Percentiles rank a stretch among this genome's conserved stretches.
These are phyloP conservation scores for Pipistrellus nathusii DNA, from an alignment of 2,797 vertebrate species.

Conservation along the genomic window DNA sequence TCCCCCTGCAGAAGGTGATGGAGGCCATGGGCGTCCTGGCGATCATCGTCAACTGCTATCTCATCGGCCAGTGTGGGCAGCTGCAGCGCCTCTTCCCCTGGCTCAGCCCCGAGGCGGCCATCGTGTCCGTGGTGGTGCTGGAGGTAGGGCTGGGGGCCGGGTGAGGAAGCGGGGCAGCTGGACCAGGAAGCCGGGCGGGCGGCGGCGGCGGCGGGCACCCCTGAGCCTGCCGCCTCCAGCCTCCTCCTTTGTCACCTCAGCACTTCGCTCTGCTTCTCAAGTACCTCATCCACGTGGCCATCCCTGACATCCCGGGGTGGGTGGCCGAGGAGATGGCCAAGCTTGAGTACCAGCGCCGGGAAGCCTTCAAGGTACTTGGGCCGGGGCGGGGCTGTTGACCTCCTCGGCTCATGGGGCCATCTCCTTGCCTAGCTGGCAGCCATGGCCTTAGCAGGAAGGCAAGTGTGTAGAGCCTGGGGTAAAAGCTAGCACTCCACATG, in stretches of 20 bases:
- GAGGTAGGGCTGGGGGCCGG: constrained; percentile 89
- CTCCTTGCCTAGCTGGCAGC: not conserved
- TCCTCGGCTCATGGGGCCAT: not conserved
- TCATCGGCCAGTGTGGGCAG: constrained; percentile 98
- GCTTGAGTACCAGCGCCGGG: constrained; percentile 96
- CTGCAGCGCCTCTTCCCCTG: constrained; percentile 97
- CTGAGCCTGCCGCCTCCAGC: not conserved
- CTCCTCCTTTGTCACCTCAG: constrained; percentile 79
- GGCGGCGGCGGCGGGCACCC: accelerated
- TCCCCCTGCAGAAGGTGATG: constrained; percentile 93
- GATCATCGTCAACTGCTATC: constrained; percentile 98
- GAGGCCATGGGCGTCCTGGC: constrained; percentile 97
- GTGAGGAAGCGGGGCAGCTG: accelerated
- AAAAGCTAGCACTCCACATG: not conserved
- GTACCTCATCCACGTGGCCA: constrained; percentile 96
- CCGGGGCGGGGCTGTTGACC: accelerated
- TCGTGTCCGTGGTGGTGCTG: constrained; percentile 96
- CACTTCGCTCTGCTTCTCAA: constrained; percentile 97
- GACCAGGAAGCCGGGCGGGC: accelerated
- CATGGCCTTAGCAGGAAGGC: not conserved
- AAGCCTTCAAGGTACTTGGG: constrained; percentile 95
- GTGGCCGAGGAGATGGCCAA: constrained; percentile 98
- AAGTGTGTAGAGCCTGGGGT: too few relatives aligned
- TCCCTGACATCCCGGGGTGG: constrained; percentile 97
- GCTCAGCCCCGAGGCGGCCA: constrained; percentile 96